Evolutionary conservation across 2,797 vertebrate genomes (phyloP).

Genomic region (Monodelphis domestica): DNA sequence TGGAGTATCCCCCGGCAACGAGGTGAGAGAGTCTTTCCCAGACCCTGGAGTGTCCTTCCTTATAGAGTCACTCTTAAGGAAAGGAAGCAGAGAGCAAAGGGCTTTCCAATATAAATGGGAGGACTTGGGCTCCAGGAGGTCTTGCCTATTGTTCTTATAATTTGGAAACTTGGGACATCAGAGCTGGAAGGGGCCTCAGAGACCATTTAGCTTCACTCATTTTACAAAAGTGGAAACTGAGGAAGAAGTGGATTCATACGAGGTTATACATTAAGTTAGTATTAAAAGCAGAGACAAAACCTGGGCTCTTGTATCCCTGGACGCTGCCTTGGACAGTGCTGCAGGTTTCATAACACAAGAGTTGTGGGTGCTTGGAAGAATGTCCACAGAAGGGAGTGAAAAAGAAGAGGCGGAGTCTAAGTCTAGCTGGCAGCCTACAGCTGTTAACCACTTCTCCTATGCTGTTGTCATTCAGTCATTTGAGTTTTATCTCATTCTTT

Average conservation of each 20-base stretch:
- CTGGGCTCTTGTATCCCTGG: not conserved
- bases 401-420: rapidly evolving
- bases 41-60: not conserved
- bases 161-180: not conserved
- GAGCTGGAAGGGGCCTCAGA: not conserved
- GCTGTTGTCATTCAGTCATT: too few species aligned
- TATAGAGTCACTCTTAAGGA: not conserved
- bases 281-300: not conserved
- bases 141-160: not conserved
- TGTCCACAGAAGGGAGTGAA: rapidly evolving
- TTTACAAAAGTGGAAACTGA: not conserved
- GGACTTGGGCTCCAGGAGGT: not conserved
- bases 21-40: constrained; percentile 80
- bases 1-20: constrained; percentile 87
- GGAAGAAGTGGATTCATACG: not conserved
- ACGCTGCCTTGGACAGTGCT: not conserved
- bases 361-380: not conserved
- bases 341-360: not conserved
- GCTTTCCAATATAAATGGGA: not conserved
- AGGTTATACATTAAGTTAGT: not conserved
- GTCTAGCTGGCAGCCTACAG: not conserved
- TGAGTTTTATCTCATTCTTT: too few species aligned
- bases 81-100: not conserved
- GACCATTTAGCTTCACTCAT: not conserved
- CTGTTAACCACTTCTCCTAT: rapidly evolving